These are phyloP conservation scores for Ceratotherium simum DNA, from an alignment of 2,113 vertebrate genomes.

Conservation along the genomic window DNA sequence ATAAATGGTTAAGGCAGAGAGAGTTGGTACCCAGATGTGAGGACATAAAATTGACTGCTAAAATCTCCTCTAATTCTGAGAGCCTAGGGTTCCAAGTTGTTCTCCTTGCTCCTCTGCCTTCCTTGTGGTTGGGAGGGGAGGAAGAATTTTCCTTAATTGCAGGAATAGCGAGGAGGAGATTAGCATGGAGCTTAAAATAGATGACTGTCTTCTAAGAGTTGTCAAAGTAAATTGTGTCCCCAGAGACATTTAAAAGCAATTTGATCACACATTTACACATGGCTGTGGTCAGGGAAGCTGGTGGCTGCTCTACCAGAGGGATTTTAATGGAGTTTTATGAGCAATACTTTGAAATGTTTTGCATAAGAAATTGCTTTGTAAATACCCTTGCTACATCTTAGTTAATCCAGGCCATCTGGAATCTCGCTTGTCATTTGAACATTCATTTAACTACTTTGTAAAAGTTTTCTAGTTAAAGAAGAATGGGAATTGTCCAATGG, in stretches of 20 bases:
- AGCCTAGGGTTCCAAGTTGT: slow-evolving; percentile 8
- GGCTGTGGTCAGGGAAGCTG: slow-evolving; percentile 30
- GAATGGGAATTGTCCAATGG: neutral
- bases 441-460: slow-evolving; percentile 56
- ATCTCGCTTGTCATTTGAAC: slow-evolving; percentile 36
- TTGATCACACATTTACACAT: slow-evolving; percentile 56
- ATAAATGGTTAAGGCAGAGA: neutral
- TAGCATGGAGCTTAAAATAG: slow-evolving; percentile 68
- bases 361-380: slow-evolving; percentile 55
- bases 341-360: slow-evolving; percentile 65
- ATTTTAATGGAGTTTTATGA: slow-evolving; percentile 55
- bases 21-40: neutral
- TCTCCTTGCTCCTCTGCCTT: slow-evolving; percentile 8
- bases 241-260: slow-evolving; percentile 72
- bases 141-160: slow-evolving; percentile 64
- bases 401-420: slow-evolving; percentile 60
- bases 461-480: slow-evolving; percentile 35
- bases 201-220: slow-evolving; percentile 65
- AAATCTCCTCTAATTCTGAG: neutral
- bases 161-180: slow-evolving; percentile 21
- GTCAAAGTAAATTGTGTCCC: slow-evolving; percentile 77
- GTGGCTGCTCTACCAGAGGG: slow-evolving; percentile 23
- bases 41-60: neutral
- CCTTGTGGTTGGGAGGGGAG: neutral
- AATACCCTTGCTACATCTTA: slow-evolving; percentile 53